phyloP scores from a whole-genome alignment of 30 jellyfish, hydroid and myxozoan species.

The Cassiopea xamachana region DNA sequence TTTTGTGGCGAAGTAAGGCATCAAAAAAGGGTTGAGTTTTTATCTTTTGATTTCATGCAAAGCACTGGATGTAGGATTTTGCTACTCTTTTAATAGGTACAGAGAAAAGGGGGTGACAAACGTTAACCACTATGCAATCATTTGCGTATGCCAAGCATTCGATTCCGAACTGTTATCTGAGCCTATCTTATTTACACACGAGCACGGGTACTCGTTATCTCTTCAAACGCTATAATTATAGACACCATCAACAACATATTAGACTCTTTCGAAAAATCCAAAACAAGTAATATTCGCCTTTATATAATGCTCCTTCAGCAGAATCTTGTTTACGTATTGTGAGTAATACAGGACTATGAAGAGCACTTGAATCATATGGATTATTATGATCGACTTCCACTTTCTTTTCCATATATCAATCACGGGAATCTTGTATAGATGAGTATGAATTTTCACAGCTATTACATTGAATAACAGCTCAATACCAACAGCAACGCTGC shows the following conservation, averaged over 20 bases:
- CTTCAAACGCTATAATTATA: too few species aligned
- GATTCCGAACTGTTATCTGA: too few species aligned
- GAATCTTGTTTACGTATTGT: not conserved
- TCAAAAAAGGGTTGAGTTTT: too few species aligned
- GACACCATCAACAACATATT: not conserved
- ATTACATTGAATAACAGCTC: slow-evolving; percentile 10
- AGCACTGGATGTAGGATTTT: too few species aligned
- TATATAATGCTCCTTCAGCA: not conserved
- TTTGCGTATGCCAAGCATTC: too few species aligned
- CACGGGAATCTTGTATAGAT: slow-evolving; percentile 5
- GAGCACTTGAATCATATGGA: slow-evolving; percentile 17
- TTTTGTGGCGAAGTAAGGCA: too few species aligned
- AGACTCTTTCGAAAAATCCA: slow-evolving; percentile 10
- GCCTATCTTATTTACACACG: too few species aligned
- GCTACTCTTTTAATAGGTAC: too few species aligned
- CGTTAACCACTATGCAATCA: too few species aligned
- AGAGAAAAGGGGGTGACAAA: too few species aligned
- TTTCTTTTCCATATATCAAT: slow-evolving; percentile 9
- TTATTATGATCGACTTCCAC: slow-evolving; percentile 20
- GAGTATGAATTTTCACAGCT: slow-evolving; percentile 12
- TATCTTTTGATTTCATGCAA: too few species aligned
- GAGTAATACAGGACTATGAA: slow-evolving; percentile 2
- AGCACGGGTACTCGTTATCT: too few species aligned
- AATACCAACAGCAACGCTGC: slow-evolving; percentile 16
- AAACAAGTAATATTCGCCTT: slow-evolving; percentile 2